These are phyloP conservation scores for Ferrisia virgata DNA, from an alignment of 2,888 invertebrate genomes.

Conservation along the genomic window DNA sequence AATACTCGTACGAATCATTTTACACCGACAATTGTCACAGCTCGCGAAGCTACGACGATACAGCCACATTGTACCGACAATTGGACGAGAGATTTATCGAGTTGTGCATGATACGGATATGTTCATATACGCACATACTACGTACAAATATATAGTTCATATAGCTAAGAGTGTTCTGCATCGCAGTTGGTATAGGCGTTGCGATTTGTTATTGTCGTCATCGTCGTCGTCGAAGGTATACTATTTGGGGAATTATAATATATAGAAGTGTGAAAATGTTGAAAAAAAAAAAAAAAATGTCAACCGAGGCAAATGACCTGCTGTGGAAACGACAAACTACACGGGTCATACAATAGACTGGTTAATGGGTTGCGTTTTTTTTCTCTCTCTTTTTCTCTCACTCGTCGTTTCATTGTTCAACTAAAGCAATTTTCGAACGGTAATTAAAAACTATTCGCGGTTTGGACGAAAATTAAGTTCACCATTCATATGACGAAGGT, in stretches of 20 bases:
- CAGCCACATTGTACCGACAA: not conserved
- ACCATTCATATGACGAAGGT: constrained; percentile 7
- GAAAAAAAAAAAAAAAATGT: not conserved
- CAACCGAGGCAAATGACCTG: constrained; percentile 16
- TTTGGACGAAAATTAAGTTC: constrained; percentile 27
- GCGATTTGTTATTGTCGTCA: not conserved
- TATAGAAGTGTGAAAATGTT: not conserved
- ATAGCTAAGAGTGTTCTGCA: not conserved
- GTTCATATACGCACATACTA: too few species aligned
- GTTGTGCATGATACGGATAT: not conserved
- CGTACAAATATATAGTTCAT: not conserved
- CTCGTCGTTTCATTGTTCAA: not conserved
- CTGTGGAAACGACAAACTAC: constrained; percentile 1
- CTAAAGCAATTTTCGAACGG: constrained; percentile 24
- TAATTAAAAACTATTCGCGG: constrained; percentile 31
- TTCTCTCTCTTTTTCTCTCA: not conserved
- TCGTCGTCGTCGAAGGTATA: not conserved
- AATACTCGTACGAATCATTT: not conserved
- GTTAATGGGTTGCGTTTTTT: constrained; percentile 32
- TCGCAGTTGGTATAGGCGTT: not conserved
- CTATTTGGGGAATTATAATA: not conserved
- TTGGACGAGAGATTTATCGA: not conserved
- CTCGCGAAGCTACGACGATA: not conserved
- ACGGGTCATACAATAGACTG: constrained; percentile 18
- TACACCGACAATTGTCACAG: not conserved